Evolutionary conservation across 2,888 invertebrate species (phyloP), one percentile per base, ranked within the genome.

Genomic region (Buathra laborator): DNA sequence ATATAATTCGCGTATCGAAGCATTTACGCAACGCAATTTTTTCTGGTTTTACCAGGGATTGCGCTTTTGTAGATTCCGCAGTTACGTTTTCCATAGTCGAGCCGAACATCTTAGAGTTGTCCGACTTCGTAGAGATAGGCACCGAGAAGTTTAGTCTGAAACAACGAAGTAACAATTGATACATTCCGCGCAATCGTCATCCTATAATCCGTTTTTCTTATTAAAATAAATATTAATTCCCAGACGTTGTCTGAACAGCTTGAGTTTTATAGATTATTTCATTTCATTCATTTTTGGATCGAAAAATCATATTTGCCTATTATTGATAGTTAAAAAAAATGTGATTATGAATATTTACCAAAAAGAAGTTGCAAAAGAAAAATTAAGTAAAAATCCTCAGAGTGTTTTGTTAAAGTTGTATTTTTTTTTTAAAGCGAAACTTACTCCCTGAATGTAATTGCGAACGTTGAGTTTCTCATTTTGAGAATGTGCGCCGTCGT

Each of bases 401-500:
- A 75, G 56, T 53, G 67, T 67, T 71, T 59, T 81, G 24, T 62
- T 44, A 62, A 48, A 29, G n/a, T 72, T 56, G 32, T 12, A 7
- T 53, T 43, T 16, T 71, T 46, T 62, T 51, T 56, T 46, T 46
- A 44, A 44, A 44, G 19, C 24, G 59, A 43, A 19, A 89, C 96
- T 95, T 94, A 98, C 99, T 90, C 99, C 99, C 94, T 98, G 96
- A 88, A 99, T 97, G 91, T 99, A 99, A 94, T 99, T 99, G 87
- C 96, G 95, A 83, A 97, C 95, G 94, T 99, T 97, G 89, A 99
- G 95, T 94, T 99, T 99, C 95, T 99, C 99, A 95, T 99, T 99
- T 95, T 99, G 98, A 14, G 99, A 99, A 95, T 99, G 99, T 84
- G 99, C 99, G 90, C 99, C 99, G 94, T 99, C 99, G 94, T 99